A percentile compares a stretch with the other conserved stretches of the same genome.
Conservation (phyloP, 2,888 invertebrate genomes). For the Koerneria pararmatus region DNA sequence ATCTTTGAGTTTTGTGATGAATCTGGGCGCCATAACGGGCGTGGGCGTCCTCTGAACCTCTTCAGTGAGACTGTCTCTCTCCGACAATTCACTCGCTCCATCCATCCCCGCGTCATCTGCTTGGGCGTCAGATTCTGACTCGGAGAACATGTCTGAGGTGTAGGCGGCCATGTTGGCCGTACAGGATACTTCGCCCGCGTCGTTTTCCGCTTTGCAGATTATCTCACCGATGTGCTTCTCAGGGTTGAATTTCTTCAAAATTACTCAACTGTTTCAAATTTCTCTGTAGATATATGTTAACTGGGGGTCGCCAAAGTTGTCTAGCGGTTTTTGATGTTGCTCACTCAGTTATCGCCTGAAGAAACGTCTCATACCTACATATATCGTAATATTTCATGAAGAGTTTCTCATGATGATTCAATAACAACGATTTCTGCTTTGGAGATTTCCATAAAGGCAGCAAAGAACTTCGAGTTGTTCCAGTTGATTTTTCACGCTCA, state of each 20-base stretch:
- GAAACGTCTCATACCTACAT: no score
- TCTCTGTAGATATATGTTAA: no score
- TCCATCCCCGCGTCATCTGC: conserved; percentile 46
- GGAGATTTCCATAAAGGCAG: no score
- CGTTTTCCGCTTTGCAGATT: conserved; percentile 60
- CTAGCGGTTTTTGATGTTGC: no score
- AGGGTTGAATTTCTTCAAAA: conserved; percentile 61
- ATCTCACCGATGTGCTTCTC: conserved; percentile 59
- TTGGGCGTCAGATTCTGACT: conserved; percentile 53
- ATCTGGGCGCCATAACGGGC: conserved; percentile 59
- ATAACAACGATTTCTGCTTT: no score
- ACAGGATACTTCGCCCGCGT: conserved; percentile 60
- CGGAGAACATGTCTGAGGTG: conserved; percentile 56
- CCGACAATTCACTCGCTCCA: conserved; percentile 29
- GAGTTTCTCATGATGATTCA: no score
- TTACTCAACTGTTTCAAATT: no score
- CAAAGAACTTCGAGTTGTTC: no score
- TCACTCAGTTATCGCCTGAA: no score
- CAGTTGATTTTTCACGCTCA: no score
- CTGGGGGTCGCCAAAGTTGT: no score
- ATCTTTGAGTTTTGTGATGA: conserved; percentile 60
- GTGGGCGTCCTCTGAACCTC: conserved; percentile 56
- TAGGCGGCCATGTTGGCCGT: conserved; percentile 59
- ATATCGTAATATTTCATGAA: no score
- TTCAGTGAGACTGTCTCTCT: conserved; percentile 46